These are phyloP conservation scores for Coluber constrictor DNA, from an alignment of 2,797 vertebrate genomes.

Conservation along the genomic window DNA sequence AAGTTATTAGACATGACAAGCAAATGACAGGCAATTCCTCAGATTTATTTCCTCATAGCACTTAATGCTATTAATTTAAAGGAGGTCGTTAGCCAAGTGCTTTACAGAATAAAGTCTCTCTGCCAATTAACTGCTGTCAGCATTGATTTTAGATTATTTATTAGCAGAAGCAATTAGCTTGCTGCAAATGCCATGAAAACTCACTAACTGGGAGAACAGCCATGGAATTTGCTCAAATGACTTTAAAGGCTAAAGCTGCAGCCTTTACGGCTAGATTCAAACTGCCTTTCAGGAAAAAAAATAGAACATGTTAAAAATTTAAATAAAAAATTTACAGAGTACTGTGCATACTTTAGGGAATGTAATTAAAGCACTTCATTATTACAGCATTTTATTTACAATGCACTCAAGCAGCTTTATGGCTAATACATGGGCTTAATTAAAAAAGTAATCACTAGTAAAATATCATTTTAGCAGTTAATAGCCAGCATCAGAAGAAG, in stretches of 20 bases:
- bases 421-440: slow-evolving; percentile 69
- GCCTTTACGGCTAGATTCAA: slow-evolving; percentile 60
- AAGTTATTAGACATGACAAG: slow-evolving; percentile 99
- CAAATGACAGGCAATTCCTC: slow-evolving; percentile 99
- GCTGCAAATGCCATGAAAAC: slow-evolving; percentile 77
- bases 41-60: slow-evolving; percentile 96
- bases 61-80: slow-evolving; percentile 99
- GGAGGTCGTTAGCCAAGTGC: slow-evolving; percentile 90
- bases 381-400: slow-evolving; percentile 71
- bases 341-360: slow-evolving; percentile 62
- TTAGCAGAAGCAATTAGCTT: slow-evolving; percentile 86
- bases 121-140: slow-evolving; percentile 90
- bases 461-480: slow-evolving; percentile 69
- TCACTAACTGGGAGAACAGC: slow-evolving; percentile 75
- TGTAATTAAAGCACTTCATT: slow-evolving; percentile 70
- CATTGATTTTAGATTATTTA: slow-evolving; percentile 89
- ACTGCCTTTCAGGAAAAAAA: slow-evolving; percentile 58
- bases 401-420: slow-evolving; percentile 68
- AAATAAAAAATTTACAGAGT: slow-evolving; percentile 68
- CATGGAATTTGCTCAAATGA: slow-evolving; percentile 71
- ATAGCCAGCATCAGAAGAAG: slow-evolving; percentile 60
- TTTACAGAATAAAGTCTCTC: slow-evolving; percentile 93
- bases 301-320: slow-evolving; percentile 62
- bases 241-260: slow-evolving; percentile 68
- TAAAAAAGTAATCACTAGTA: slow-evolving; percentile 72